Evolutionary conservation across 1,140 invertebrate species (phyloP).

Genomic region (Bathynomus jamesi): DNA sequence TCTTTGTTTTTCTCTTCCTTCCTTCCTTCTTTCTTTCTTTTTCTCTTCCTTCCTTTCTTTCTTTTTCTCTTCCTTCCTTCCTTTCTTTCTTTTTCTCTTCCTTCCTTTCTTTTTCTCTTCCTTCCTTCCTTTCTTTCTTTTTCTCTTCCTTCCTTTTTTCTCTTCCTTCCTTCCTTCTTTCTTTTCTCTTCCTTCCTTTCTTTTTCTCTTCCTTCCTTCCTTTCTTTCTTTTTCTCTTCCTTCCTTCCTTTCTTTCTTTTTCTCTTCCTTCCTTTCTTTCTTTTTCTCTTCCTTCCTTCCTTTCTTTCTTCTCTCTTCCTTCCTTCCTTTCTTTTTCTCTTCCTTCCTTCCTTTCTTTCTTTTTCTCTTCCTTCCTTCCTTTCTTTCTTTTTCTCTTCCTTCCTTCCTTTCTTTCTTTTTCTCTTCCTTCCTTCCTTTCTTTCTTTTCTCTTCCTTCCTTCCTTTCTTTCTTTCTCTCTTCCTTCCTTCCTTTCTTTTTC

Average conservation of each 20-base stretch:
- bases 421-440: neutral
- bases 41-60: neutral
- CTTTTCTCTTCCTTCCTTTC: neutral
- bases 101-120: neutral
- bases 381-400: neutral
- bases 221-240: neutral
- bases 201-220: neutral
- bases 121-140: neutral
- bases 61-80: neutral
- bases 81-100: neutral
- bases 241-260: neutral
- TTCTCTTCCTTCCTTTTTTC: neutral
- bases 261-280: neutral
- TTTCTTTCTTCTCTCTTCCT: neutral
- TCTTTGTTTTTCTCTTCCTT: constrained; percentile 4
- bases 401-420: neutral
- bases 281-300: neutral
- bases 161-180: neutral
- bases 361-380: neutral
- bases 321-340: neutral
- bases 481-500: neutral
- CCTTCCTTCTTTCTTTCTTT: constrained; percentile 12
- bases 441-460: neutral
- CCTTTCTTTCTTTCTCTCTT: neutral
- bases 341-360: neutral